Conservation (phyloP, 2,797 vertebrate genomes). For the Pogonophryne albipinna region DNA sequence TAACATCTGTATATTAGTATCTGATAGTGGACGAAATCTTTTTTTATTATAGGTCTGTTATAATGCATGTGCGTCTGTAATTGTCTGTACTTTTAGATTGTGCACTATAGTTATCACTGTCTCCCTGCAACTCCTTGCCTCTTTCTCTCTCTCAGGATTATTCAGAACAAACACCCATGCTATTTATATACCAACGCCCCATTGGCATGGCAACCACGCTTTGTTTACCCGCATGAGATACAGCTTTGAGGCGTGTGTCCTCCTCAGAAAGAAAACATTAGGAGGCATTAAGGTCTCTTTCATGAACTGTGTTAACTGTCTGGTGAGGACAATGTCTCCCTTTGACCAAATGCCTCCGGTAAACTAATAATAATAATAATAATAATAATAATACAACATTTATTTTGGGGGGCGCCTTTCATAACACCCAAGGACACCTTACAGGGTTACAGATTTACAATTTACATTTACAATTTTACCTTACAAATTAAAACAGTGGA, state of each 20-base stretch:
- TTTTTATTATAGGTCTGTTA: conserved; percentile 1
- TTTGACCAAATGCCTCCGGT: conserved; percentile 45
- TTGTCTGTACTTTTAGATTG: conserved; percentile 13
- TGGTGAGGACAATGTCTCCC: conserved; percentile 29
- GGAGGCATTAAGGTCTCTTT: conserved; percentile 45
- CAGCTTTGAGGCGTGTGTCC: conserved; percentile 56
- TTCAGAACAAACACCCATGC: conserved; percentile 72
- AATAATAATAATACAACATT: no score
- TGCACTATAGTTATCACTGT: conserved; percentile 6
- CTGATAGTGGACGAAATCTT: background rate
- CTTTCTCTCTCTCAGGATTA: conserved; percentile 53
- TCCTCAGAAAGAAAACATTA: conserved; percentile 49
- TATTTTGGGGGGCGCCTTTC: no score
- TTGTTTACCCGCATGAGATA: conserved; percentile 74
- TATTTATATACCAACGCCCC: conserved; percentile 72
- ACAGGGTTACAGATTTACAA: no score
- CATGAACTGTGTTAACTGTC: conserved; percentile 22
- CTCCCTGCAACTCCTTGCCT: conserved; percentile 29
- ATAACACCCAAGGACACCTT: no score
- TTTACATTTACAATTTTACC: no score
- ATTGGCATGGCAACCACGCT: conserved; percentile 74
- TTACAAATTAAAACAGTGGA: no score
- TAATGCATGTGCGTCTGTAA: background rate
- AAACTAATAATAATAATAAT: no score
- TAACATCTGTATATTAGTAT: background rate